Conservation (phyloP, 2,888 invertebrate genomes). For the Erynnis tages region DNA sequence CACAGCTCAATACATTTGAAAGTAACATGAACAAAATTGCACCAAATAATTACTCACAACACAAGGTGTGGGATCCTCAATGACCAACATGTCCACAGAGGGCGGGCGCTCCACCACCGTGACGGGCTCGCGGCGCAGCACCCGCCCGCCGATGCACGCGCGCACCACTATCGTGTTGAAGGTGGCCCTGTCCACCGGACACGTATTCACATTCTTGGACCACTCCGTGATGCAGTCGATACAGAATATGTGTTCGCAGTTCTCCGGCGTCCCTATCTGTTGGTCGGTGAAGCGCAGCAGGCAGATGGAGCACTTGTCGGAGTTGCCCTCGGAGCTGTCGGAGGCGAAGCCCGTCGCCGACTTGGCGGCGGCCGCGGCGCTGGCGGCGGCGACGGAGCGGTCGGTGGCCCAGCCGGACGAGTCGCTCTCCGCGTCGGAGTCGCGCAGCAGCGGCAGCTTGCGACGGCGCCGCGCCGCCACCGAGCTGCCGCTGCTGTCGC, state of each 20-base stretch:
- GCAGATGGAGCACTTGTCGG: conserved; percentile 96
- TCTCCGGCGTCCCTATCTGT: conserved; percentile 92
- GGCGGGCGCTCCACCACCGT: conserved; percentile 76
- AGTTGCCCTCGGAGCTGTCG: conserved; percentile 85
- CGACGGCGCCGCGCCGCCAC: conserved; percentile 57
- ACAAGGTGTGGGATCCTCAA: conserved; percentile 88
- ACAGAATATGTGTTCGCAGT: conserved; percentile 95
- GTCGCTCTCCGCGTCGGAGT: conserved; percentile 65
- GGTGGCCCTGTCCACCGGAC: conserved; percentile 93
- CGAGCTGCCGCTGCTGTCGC: conserved; percentile 67
- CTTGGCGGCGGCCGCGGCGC: conserved; percentile 31
- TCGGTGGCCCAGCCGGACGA: conserved; percentile 56
- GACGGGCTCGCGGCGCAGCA: conserved; percentile 85
- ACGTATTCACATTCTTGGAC: conserved; percentile 97
- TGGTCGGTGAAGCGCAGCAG: conserved; percentile 87
- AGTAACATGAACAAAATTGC: not conserved
- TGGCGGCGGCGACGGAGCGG: conserved; percentile 36
- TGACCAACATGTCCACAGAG: conserved; percentile 64
- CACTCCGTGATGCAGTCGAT: conserved; percentile 94
- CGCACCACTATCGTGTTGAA: conserved; percentile 90
- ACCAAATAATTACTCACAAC: conserved; percentile 80
- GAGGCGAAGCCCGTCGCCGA: conserved; percentile 68
- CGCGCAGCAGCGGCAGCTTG: conserved; percentile 55
- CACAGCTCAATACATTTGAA: too few relatives aligned
- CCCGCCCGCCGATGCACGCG: conserved; percentile 84